These are phyloP conservation scores for Rynchops niger DNA, from an alignment of 2,113 vertebrate genomes.

Conservation along the genomic window DNA sequence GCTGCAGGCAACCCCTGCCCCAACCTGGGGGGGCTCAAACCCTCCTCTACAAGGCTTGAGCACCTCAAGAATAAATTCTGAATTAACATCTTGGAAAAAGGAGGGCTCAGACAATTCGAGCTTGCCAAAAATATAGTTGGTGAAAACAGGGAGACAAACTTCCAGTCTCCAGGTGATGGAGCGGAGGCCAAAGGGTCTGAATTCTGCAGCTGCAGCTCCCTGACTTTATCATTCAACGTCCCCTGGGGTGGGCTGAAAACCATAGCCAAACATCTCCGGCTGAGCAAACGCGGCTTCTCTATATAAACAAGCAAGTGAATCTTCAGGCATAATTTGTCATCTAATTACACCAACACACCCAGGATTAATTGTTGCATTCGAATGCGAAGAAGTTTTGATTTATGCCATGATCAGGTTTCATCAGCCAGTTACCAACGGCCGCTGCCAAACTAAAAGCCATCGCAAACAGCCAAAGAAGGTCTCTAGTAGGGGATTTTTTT, in stretches of 20 bases:
- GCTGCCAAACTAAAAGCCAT: background rate
- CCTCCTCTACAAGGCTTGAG: background rate
- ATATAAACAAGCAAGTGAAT: constrained; percentile 41
- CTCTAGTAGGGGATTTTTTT: background rate
- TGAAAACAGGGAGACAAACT: no score
- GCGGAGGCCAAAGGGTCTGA: background rate
- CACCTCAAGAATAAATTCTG: background rate
- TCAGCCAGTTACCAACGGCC: background rate
- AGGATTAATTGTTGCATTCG: constrained; percentile 31
- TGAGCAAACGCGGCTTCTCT: constrained; percentile 13
- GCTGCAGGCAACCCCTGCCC: background rate
- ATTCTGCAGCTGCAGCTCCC: background rate
- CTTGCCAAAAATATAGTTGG: accelerated
- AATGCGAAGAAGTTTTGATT: constrained; percentile 16
- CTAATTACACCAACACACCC: constrained; percentile 48
- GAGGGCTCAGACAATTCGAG: background rate
- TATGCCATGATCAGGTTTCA: constrained; percentile 14
- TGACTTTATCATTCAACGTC: background rate
- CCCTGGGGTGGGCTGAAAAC: background rate
- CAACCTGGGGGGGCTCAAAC: background rate
- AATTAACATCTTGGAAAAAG: accelerated
- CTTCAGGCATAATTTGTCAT: constrained; percentile 57
- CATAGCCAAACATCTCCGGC: background rate
- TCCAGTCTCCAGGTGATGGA: background rate
- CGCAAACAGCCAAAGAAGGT: background rate